Base-by-base conservation (phyloP, 2,113 vertebrate species). In the Pterocles gutturalis region DNA sequence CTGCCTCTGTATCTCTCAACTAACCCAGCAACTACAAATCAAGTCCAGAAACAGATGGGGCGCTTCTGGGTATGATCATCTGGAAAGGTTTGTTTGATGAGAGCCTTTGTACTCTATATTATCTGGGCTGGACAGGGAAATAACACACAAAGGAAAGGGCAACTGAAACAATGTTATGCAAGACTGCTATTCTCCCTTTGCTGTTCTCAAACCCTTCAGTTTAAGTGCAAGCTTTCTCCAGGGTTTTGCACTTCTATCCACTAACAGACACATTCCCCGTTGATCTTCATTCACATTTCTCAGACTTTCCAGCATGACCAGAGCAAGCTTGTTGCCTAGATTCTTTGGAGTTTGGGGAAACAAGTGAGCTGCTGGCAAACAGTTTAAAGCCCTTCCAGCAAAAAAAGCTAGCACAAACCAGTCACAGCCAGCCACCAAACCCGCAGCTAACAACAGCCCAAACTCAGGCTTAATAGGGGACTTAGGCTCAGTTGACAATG, bases 401-500 rank as follows among this genome's bases (percentile, higher is more conserved):
- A 60, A 85, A 85, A 87, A 49, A 60, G 1, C 8, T 49, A 55
- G 19, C 19, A 66, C 46, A 64, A 82, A 57, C 11, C 28, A 24
- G 29, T 64, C 34, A 45, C 55, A 94, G 17, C 17, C 45, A 84
- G 64, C 7, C 65, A 93, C n/a, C 62, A 90, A 79, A 48, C 2
- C 6, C 24, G 9, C 54, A 55, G 33, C 5, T 24, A 51, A 53
- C 20, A 73, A n/a, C 21, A 46, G 18, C 33, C 6, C 26, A 8
- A 1, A 18, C 15, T 48, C 0, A 0, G 29, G 21, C 18, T 88
- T 57, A 53, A 18, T 4, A 73, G 10, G 3, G 66, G n/a, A 69
- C 28, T 60, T 87, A n/a, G 26, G 29, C 5, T 57, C 34, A 53
- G 33, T 3, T 77, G n/a, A 17, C 19, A 70, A 54, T 5, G 49